Evolutionary conservation across 2,888 invertebrate species (phyloP).

Genomic region (Amaurobius ferox): DNA sequence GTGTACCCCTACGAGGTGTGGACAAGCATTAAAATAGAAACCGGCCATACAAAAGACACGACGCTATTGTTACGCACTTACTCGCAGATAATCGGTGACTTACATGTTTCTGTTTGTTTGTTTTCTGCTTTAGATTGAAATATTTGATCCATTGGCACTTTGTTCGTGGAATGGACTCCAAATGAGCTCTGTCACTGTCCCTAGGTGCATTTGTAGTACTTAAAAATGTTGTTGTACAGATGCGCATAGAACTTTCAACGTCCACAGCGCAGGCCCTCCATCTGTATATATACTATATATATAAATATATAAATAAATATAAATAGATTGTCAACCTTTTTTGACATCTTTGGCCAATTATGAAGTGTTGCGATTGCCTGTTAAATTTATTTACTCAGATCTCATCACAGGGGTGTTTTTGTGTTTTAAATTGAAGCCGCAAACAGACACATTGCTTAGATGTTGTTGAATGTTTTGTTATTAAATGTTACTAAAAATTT

Average conservation of each 20-base stretch:
- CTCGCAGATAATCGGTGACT: conserved; percentile 51
- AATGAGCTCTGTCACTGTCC: conserved; percentile 59
- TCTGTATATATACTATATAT: conserved; percentile 55
- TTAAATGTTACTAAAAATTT: no score
- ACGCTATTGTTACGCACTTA: conserved; percentile 51
- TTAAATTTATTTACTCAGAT: conserved; percentile 45
- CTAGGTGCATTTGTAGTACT: conserved; percentile 71
- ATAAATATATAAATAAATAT: conserved; percentile 57
- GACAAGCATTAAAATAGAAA: conserved; percentile 40
- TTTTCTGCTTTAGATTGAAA: conserved; percentile 57
- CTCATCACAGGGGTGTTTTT: conserved; percentile 41
- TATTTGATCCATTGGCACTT: conserved; percentile 50
- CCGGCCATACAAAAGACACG: conserved; percentile 62
- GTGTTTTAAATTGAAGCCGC: no score
- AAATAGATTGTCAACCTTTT: conserved; percentile 58
- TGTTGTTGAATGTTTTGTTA: no score
- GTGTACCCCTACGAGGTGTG: neutral
- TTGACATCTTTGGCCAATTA: conserved; percentile 56
- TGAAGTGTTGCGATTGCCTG: conserved; percentile 55
- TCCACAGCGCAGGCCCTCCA: conserved; percentile 71
- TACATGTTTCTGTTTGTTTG: conserved; percentile 44
- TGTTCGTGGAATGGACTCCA: conserved; percentile 35
- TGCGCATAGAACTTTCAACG: conserved; percentile 63
- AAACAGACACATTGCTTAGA: no score
- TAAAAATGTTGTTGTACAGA: conserved; percentile 64